These are phyloP conservation scores for Drosophila flavopinicola DNA, from an alignment of 2,888 invertebrate genomes.

Conservation along the genomic window DNA sequence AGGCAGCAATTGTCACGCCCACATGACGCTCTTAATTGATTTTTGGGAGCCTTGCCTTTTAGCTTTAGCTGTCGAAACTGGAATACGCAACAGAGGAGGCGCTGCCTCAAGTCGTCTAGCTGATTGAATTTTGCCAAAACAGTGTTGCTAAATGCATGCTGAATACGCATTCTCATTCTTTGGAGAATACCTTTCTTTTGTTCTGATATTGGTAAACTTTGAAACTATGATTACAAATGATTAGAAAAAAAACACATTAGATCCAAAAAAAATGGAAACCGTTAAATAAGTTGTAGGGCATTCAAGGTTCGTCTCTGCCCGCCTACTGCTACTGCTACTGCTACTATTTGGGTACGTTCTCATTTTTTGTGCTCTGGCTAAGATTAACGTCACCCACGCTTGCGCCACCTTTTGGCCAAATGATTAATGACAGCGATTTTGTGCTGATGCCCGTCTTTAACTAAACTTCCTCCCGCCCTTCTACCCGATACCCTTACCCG, in stretches of 20 bases:
- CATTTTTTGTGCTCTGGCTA: slow-evolving; percentile 24
- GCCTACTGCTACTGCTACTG: neutral
- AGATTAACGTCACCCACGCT: slow-evolving; percentile 60
- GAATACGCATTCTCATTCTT: no score
- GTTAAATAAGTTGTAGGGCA: slow-evolving; percentile 25
- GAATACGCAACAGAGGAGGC: neutral
- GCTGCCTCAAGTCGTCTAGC: neutral
- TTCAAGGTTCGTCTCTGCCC: slow-evolving; percentile 12
- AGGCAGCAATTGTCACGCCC: slow-evolving; percentile 48
- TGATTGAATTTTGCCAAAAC: slow-evolving; percentile 3
- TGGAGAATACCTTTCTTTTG: no score
- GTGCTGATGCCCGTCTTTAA: slow-evolving; percentile 34
- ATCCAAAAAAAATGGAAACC: no score
- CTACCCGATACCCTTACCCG: neutral
- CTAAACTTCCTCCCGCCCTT: slow-evolving; percentile 1
- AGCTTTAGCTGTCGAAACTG: neutral
- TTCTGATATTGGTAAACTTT: no score
- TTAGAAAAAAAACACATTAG: no score
- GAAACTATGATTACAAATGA: no score
- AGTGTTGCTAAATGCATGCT: slow-evolving; percentile 4
- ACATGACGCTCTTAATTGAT: slow-evolving; percentile 64
- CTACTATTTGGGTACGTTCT: neutral
- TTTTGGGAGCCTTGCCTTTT: slow-evolving; percentile 15
- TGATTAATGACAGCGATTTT: slow-evolving; percentile 79
- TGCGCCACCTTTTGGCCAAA: slow-evolving; percentile 71